Evolutionary conservation across 2,888 invertebrate genomes (phyloP), one percentile per base, ranked within the genome.

Genomic region (Hedychridium roseum): DNA sequence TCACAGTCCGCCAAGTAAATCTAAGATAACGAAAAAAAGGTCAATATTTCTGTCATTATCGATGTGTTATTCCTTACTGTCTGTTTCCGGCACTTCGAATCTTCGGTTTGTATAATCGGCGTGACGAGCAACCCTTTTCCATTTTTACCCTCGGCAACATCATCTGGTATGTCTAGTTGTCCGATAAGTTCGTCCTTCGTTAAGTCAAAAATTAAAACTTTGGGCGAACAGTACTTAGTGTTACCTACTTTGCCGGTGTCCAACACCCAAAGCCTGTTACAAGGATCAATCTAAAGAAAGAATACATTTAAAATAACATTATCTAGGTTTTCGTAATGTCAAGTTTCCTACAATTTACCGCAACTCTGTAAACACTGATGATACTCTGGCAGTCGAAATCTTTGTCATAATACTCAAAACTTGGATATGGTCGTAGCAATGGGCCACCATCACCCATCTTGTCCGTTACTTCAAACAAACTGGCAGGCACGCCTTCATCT

Each of bases 181-280:
- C 62, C 63, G 28, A 75, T 60, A 35, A 75, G 52, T 39, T 38
- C 41, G 41, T 76, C 71, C 0, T 81, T 86, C 35, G 69, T 69
- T 42, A 90, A 74, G 74, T 90, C 86, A 66, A 90, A 89, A 1
- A 88, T 85, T 1, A 90, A 75, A 7, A 91, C 74, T 73, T 91
- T 88, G 0, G 91, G 87, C 0, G 84, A 82, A 61, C 91, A 92
- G 11, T 80, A 68, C 61, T 83, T 83, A 1, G 66, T 59, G 1
- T 84, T 82, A 0, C 82, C 84, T 30, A 88, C 83, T 67, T 82
- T 83, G 5, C 88, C 89, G 0, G 85, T 76, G 66, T 89, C 89
- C 71, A 88, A 76, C 2, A 88, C 85, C 88, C 88, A 89, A 17
- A 89, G 75, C 1, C 87, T 81, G 39, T 83, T 82, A 66, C 87